Conservation (phyloP, 1,140 invertebrate genomes). For the Danaus plexippus region DNA sequence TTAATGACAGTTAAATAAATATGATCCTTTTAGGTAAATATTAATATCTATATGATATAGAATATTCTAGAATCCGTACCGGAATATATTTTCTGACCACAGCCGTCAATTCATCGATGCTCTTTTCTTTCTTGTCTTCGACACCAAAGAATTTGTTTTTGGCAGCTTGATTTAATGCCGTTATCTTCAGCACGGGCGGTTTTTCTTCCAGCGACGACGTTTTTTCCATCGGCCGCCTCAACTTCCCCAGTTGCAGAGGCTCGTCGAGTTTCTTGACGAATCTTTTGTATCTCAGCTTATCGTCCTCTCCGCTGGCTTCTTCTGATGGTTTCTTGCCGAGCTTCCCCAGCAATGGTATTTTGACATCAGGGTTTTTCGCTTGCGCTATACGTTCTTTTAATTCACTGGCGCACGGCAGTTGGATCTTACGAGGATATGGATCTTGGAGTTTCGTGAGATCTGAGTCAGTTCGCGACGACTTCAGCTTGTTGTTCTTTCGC, state of each 20-base stretch:
- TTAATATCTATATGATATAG: too few relatives aligned
- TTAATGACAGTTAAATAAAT: too few relatives aligned
- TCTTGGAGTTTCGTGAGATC: constrained; percentile 49
- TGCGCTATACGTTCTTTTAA: constrained; percentile 52
- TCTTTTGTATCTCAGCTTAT: constrained; percentile 32
- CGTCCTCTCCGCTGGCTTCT: constrained; percentile 45
- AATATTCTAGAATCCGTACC: constrained; percentile 54
- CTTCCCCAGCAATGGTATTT: constrained; percentile 49
- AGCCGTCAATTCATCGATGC: constrained; percentile 51
- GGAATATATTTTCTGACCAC: constrained; percentile 65
- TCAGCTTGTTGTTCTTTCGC: constrained; percentile 60
- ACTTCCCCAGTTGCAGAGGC: constrained; percentile 55
- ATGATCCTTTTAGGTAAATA: too few relatives aligned
- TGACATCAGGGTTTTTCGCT: constrained; percentile 49
- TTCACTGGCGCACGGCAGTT: constrained; percentile 53
- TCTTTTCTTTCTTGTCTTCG: constrained; percentile 54
- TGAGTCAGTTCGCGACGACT: constrained; percentile 62
- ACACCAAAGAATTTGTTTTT: constrained; percentile 64
- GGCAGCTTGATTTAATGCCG: constrained; percentile 51
- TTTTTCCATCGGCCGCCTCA: constrained; percentile 46
- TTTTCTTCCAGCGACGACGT: constrained; percentile 33
- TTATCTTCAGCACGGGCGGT: constrained; percentile 47
- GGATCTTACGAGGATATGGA: constrained; percentile 35
- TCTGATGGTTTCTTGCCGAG: constrained; percentile 49
- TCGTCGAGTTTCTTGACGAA: constrained; percentile 53